phyloP scores from a whole-genome alignment of 2,113 vertebrate species.

The Uria aalge region DNA sequence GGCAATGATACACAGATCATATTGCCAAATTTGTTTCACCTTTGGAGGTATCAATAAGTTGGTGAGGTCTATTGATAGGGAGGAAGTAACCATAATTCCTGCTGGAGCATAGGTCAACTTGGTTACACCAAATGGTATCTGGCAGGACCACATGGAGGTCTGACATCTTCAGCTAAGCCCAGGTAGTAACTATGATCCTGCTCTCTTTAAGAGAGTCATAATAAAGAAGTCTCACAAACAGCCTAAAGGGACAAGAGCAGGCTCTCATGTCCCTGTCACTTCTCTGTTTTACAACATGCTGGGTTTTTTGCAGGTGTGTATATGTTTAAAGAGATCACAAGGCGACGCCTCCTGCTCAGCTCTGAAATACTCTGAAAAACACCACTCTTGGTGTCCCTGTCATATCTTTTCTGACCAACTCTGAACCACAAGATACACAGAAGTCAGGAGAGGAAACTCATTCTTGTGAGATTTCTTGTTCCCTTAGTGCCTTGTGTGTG shows the following conservation, averaged over 20 bases:
- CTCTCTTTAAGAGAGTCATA: background rate
- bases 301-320: background rate
- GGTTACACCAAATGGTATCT: background rate
- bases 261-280: background rate
- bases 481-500: background rate
- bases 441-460: background rate
- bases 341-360: background rate
- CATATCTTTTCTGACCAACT: background rate
- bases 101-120: background rate
- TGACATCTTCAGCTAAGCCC: background rate
- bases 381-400: background rate
- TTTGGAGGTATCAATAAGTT: background rate
- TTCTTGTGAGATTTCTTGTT: background rate
- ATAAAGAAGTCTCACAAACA: background rate
- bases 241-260: background rate
- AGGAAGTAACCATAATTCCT: background rate
- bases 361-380: background rate
- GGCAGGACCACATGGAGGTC: background rate
- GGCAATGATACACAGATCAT: background rate
- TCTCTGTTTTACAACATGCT: background rate
- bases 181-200: background rate
- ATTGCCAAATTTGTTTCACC: background rate
- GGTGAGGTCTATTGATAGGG: background rate
- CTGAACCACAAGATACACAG: background rate
- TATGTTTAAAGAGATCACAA: background rate